These are phyloP conservation scores for Columba guinea DNA, from an alignment of 2,797 vertebrate genomes.

Conservation along the genomic window DNA sequence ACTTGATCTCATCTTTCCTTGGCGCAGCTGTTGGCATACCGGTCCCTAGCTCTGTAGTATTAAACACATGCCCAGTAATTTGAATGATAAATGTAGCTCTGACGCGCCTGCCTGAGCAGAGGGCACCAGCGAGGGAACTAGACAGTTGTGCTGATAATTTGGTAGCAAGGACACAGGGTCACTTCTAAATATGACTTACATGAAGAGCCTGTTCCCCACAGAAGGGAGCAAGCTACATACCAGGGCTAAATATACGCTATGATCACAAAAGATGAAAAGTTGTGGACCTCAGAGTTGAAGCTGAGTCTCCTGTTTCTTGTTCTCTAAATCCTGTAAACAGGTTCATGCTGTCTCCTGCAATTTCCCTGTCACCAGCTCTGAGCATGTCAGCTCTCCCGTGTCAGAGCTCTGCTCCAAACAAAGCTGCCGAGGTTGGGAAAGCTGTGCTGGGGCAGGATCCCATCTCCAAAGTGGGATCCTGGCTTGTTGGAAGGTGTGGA, in stretches of 20 bases:
- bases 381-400: neutral
- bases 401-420: neutral
- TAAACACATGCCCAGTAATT: constrained; percentile 29
- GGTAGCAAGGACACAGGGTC: constrained; percentile 62
- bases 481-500: neutral
- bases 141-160: constrained; percentile 66
- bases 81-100: constrained; percentile 2
- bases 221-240: constrained; percentile 51
- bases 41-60: neutral
- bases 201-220: constrained; percentile 47
- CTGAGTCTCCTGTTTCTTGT: neutral
- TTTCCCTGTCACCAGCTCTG: neutral
- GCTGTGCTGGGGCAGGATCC: fast-evolving
- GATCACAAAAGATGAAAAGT: constrained; percentile 63
- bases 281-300: neutral
- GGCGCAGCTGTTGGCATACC: constrained; percentile 6
- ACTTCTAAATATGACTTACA: constrained; percentile 60
- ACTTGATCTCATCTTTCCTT: constrained; percentile 37
- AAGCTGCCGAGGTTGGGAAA: neutral
- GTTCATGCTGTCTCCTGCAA: neutral
- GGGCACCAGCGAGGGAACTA: constrained; percentile 12
- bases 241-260: constrained; percentile 59
- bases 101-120: neutral
- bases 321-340: constrained; percentile 17
- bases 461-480: neutral